phyloP scores from a whole-genome alignment of 1,140 invertebrate species.

The Metaphire vulgaris region DNA sequence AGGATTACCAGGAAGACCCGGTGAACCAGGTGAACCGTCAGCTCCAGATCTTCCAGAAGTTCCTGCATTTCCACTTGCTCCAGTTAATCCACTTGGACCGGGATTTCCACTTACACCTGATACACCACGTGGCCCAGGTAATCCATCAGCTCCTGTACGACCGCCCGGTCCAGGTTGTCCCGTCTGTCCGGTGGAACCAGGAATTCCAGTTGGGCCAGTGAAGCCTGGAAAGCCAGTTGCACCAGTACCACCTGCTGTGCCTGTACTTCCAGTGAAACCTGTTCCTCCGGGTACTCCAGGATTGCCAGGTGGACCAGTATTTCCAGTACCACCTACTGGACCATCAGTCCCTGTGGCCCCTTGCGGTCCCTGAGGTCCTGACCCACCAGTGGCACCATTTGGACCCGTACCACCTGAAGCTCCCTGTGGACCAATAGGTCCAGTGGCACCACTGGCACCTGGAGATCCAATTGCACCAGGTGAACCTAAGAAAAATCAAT shows the following conservation, averaged over 20 bases:
- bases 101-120: background rate
- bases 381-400: conserved; percentile 32
- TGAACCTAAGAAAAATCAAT: background rate
- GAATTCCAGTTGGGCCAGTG: conserved; percentile 57
- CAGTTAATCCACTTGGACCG: background rate
- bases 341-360: conserved; percentile 23
- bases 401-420: conserved; percentile 1
- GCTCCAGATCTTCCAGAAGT: background rate
- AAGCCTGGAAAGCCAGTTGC: conserved; percentile 6
- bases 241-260: conserved; percentile 13
- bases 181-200: background rate
- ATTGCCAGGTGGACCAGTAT: background rate
- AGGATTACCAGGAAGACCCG: background rate
- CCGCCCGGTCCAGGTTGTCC: conserved; percentile 11
- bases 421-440: conserved; percentile 17
- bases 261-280: conserved; percentile 56
- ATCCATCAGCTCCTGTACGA: background rate
- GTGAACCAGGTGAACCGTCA: background rate
- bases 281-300: conserved; percentile 41
- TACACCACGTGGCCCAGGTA: background rate
- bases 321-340: background rate
- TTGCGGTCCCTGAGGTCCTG: conserved; percentile 21
- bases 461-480: conserved; percentile 11
- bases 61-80: background rate
- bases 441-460: conserved; percentile 22